These are phyloP conservation scores for Anolis apletophallus DNA, from an alignment of 2,797 vertebrate genomes.

Conservation along the genomic window DNA sequence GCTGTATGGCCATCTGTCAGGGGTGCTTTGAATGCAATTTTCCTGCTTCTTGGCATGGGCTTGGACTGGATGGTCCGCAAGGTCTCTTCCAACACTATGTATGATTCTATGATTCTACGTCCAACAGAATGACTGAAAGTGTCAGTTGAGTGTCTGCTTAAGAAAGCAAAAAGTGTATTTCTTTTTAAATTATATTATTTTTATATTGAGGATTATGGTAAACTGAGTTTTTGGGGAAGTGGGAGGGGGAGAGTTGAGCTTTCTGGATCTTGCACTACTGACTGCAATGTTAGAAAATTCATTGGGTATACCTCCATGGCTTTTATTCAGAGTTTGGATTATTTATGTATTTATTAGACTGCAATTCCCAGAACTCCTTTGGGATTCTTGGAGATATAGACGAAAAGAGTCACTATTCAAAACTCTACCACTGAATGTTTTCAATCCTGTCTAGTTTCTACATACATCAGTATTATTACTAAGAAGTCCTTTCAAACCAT, in stretches of 20 bases:
- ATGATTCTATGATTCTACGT: neutral
- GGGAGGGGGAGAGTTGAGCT: neutral
- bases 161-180: neutral
- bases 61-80: too few relatives aligned
- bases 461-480: neutral
- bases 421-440: too few relatives aligned
- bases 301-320: neutral
- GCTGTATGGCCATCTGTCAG: too few relatives aligned
- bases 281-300: neutral
- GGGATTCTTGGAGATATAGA: too few relatives aligned
- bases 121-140: constrained; percentile 42
- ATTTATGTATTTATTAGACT: too few relatives aligned
- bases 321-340: neutral
- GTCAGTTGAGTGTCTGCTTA: constrained; percentile 31
- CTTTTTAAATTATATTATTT: neutral
- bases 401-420: too few relatives aligned
- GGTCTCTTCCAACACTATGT: too few relatives aligned
- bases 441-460: neutral
- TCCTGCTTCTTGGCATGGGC: too few relatives aligned
- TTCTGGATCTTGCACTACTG: neutral
- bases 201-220: neutral
- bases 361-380: too few relatives aligned
- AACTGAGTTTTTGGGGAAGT: neutral
- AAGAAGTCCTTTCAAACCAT: neutral
- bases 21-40: too few relatives aligned